phyloP scores from a whole-genome alignment of 2,888 invertebrate genomes.

The Trypoxylon attenuatum region DNA sequence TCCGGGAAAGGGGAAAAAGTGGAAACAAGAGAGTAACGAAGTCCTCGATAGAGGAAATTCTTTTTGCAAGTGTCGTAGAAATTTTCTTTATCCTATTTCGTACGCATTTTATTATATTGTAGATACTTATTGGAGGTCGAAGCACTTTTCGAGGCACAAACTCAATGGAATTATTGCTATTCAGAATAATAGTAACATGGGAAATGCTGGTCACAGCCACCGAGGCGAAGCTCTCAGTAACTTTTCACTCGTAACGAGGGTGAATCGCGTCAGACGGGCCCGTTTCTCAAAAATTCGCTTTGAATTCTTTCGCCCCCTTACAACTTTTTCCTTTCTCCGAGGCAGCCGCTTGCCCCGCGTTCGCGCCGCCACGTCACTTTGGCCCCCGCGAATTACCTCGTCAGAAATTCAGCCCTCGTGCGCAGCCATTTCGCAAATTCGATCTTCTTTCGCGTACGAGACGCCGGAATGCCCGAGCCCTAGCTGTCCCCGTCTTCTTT shows the following conservation, averaged over 20 bases:
- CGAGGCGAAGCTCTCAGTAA: too few species aligned
- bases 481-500: not conserved
- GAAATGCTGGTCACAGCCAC: too few species aligned
- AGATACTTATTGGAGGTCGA: too few species aligned
- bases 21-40: too few species aligned
- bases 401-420: constrained; percentile 71
- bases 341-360: constrained; percentile 33
- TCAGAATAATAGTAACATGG: too few species aligned
- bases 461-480: constrained; percentile 25
- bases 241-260: constrained; percentile 37
- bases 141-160: too few species aligned
- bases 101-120: too few species aligned
- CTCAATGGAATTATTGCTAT: too few species aligned
- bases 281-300: constrained; percentile 49
- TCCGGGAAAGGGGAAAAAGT: too few species aligned
- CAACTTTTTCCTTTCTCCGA: constrained; percentile 43
- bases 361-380: constrained; percentile 13
- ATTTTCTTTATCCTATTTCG: too few species aligned
- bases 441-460: constrained; percentile 57
- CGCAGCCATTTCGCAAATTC: constrained; percentile 71
- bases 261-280: constrained; percentile 23
- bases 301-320: constrained; percentile 37
- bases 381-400: constrained; percentile 67
- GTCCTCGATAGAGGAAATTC: too few species aligned
- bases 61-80: too few species aligned